These are phyloP conservation scores for Ptychodera flava DNA, from an alignment of 35 echinoderm and acorn worm species.

Conservation along the genomic window DNA sequence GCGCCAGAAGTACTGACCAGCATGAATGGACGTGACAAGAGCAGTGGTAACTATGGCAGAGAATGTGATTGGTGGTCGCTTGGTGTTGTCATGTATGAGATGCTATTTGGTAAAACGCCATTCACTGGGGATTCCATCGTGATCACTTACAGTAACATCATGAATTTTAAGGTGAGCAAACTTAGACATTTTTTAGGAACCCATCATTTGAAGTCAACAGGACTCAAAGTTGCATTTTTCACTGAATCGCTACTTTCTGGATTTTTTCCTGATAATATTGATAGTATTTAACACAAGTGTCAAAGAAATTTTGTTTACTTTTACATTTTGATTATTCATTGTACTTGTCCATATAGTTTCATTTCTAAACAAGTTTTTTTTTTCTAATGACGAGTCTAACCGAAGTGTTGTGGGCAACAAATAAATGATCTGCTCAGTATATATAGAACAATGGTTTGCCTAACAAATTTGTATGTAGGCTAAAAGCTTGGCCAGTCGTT, in stretches of 20 bases:
- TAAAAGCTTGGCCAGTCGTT: too few species aligned
- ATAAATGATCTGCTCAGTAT: too few species aligned
- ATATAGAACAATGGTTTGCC: too few species aligned
- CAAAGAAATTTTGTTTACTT: neutral
- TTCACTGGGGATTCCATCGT: slow-evolving; percentile 63
- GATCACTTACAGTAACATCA: slow-evolving; percentile 75
- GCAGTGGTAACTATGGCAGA: slow-evolving; percentile 21
- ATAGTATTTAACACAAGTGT: neutral
- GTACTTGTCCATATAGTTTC: neutral
- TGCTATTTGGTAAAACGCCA: slow-evolving; percentile 59
- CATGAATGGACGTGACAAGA: slow-evolving; percentile 24
- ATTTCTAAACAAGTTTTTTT: too few species aligned
- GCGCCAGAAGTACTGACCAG: slow-evolving; percentile 56
- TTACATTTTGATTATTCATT: neutral
- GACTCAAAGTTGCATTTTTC: too few species aligned
- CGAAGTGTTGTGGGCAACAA: too few species aligned
- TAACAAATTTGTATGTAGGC: too few species aligned
- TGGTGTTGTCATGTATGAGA: slow-evolving; percentile 67
- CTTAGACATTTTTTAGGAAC: too few species aligned
- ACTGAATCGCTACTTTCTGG: too few species aligned
- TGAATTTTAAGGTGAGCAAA: slow-evolving; percentile 52
- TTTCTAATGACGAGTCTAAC: too few species aligned
- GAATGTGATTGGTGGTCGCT: slow-evolving; percentile 86
- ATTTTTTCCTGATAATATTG: too few species aligned
- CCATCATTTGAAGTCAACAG: too few species aligned